phyloP scores from a whole-genome alignment of 1,140 invertebrate genomes.

The Aphis gossypii region DNA sequence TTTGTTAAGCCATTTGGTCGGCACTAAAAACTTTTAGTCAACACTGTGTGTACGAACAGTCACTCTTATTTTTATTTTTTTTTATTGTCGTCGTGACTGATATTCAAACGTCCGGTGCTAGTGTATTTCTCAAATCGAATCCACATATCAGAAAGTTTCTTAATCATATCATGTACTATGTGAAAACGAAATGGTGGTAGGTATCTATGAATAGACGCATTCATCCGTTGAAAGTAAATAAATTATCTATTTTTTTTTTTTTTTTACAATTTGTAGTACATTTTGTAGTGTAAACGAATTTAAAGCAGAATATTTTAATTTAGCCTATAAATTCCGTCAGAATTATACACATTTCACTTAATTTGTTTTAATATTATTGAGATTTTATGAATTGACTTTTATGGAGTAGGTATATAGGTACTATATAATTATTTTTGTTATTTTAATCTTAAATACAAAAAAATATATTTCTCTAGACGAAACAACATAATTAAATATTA shows the following conservation, averaged over 20 bases:
- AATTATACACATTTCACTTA: not conserved
- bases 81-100: not conserved
- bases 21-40: slow-evolving; percentile 32
- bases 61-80: not conserved
- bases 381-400: not conserved
- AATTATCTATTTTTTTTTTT: not conserved
- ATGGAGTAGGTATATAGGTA: not conserved
- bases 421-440: not conserved
- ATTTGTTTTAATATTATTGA: not conserved
- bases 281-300: not conserved
- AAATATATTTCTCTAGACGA: no score
- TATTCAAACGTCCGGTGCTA: not conserved
- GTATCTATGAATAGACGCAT: not conserved
- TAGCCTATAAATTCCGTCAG: not conserved
- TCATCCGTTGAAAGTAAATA: not conserved
- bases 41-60: not conserved
- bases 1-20: slow-evolving; percentile 1
- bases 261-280: not conserved
- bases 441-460: no score
- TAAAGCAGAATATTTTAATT: not conserved
- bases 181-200: not conserved
- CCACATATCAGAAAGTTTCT: not conserved
- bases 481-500: no score
- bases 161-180: not conserved
- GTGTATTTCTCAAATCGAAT: slow-evolving; percentile 1